Conservation (phyloP, 2,113 vertebrate genomes). For the Eublepharis macularius region DNA sequence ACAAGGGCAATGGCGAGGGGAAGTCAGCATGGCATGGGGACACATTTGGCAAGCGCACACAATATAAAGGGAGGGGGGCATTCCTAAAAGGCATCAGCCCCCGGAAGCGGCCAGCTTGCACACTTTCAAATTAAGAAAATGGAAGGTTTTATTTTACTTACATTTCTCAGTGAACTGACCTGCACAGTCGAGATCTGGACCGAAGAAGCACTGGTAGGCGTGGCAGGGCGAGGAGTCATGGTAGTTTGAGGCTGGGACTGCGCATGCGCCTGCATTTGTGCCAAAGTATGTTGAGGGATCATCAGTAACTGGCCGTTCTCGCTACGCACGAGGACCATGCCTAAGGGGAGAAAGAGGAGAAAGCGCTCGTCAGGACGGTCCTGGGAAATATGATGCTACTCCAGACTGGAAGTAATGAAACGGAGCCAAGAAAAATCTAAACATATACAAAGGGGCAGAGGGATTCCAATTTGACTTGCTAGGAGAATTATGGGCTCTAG, state of each 20-base stretch:
- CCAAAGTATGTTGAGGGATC: conserved; percentile 93
- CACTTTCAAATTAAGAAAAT: neutral
- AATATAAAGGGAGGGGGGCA: neutral
- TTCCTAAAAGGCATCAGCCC: neutral
- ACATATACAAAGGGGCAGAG: neutral
- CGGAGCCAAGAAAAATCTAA: neutral
- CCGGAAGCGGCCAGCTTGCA: neutral
- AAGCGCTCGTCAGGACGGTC: neutral
- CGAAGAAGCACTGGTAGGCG: conserved; percentile 87
- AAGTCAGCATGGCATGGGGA: neutral
- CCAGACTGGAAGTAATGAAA: neutral
- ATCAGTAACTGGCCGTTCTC: conserved; percentile 92
- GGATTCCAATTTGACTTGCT: neutral
- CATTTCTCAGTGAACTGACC: conserved; percentile 71
- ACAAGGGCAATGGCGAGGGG: neutral
- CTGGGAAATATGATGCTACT: neutral
- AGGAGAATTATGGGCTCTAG: neutral
- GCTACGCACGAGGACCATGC: conserved; percentile 93
- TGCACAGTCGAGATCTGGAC: conserved; percentile 92
- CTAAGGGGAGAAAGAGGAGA: conserved; percentile 66
- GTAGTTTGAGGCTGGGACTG: conserved; percentile 90
- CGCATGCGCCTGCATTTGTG: conserved; percentile 93
- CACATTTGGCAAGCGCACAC: neutral
- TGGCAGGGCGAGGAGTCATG: conserved; percentile 88
- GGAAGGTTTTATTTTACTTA: neutral